Evolutionary conservation across 37 sponge, comb jelly and placozoan genomes (phyloP), one percentile per base, ranked within the genome.

Genomic region (Beroe forskalii): DNA sequence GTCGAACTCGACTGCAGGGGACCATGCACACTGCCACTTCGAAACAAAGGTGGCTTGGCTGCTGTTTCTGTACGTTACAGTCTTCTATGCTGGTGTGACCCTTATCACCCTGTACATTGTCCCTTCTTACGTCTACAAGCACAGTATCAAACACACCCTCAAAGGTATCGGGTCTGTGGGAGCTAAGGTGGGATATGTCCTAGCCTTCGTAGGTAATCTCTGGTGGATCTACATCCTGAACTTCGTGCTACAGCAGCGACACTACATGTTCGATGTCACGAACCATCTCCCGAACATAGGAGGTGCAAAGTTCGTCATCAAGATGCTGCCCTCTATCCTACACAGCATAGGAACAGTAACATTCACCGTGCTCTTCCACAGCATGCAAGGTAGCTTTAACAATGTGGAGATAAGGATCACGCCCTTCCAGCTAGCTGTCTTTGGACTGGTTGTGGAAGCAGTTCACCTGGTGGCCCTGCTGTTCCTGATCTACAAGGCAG

Each of bases 211-310:
- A 3, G 2, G 66, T n/a, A 63, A 63, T 20, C 66, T 63, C 2
- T 63, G 66, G 24, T 63, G 66, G 66, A 63, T 63, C 28, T 63
- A 63, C 25, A 30, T 63, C 4, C 20, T 63, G 66, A 63, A 63
- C 66, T 63, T 63, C n/a, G 66, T 63, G 6, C 28, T 63, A 28
- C 66, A 63, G 25, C 66, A 63, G 3, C 14, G 66, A 6, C 66
- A 63, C 66, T 63, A 28, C n/a, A 63, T 63, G 66, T n/a, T 19
- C 3, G 66, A 63, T 63, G 20, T 63, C 66, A 63, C 66, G 25
- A 63, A 63, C 25, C 66, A 63, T 19, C 66, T 63, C 25, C 66
- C 66, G 25, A 63, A 63, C n/a, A 19, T 63, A 4, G 66, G 25
- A 63, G 9, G 66, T 3, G 25, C 14, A 63, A 63, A 28, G n/a